Evolutionary conservation across 2,113 vertebrate species (phyloP).

Genomic region (Dasyurus viverrinus): DNA sequence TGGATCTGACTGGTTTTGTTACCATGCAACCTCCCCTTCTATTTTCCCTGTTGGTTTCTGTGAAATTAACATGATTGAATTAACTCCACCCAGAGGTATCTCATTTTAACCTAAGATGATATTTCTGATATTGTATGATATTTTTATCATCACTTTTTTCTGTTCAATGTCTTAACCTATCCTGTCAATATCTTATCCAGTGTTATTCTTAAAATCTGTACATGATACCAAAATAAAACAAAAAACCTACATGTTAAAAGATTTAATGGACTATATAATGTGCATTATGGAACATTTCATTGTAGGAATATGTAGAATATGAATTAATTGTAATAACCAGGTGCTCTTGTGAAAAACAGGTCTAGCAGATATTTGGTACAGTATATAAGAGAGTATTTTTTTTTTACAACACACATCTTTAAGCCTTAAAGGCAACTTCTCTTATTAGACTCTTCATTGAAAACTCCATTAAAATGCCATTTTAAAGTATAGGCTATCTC

Average conservation of each 20-base stretch:
- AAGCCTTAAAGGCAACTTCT: slow-evolving; percentile 6
- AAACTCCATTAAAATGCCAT: not conserved
- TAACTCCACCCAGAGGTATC: slow-evolving; percentile 98
- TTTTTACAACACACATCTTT: slow-evolving; percentile 4
- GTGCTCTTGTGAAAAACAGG: not conserved
- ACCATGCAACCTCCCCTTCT: slow-evolving; percentile 96
- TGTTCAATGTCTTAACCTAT: not conserved
- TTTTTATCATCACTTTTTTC: slow-evolving; percentile 29
- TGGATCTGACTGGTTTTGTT: slow-evolving; percentile 99
- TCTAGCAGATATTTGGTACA: not conserved
- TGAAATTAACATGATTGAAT: slow-evolving; percentile 99
- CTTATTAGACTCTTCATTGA: slow-evolving; percentile 20
- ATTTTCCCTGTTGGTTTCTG: slow-evolving; percentile 99
- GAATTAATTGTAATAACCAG: slow-evolving; percentile 51
- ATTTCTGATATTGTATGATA: not conserved
- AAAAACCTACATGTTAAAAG: not conserved
- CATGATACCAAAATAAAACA: not conserved
- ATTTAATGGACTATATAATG: not conserved
- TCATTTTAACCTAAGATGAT: slow-evolving; percentile 47
- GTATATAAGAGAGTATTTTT: slow-evolving; percentile 10
- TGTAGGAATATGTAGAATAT: not conserved
- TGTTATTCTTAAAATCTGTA: not conserved
- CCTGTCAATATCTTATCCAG: too few relatives aligned
- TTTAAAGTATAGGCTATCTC: not conserved
- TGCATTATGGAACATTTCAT: not conserved